A percentile compares a stretch with the other conserved stretches of the same genome.
Conservation (phyloP, 2,113 vertebrate species). For the Probosciger aterrimus region DNA sequence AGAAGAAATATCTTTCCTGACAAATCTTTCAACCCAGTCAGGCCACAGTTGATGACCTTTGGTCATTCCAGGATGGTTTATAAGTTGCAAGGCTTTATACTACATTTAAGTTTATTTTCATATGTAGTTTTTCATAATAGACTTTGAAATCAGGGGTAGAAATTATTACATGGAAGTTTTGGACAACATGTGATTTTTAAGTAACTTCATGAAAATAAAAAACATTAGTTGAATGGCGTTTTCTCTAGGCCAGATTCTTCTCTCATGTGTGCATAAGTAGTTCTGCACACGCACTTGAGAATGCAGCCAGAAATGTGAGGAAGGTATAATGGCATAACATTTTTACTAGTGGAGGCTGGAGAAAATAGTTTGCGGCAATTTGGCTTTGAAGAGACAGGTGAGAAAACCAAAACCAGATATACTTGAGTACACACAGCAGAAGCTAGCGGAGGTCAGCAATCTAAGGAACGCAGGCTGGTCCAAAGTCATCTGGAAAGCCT, state of each 20-base stretch:
- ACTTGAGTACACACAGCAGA: not conserved
- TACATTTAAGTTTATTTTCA: not conserved
- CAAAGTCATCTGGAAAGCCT: not conserved
- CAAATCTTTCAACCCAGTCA: not conserved
- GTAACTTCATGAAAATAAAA: not conserved
- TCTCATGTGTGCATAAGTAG: not conserved
- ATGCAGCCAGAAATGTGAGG: not conserved
- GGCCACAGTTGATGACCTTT: not conserved
- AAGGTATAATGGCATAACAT: not conserved
- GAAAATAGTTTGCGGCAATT: not conserved
- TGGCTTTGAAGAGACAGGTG: not conserved
- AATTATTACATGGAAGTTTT: not conserved
- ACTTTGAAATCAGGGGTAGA: not conserved
- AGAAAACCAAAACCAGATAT: not conserved
- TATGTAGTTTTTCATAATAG: not conserved
- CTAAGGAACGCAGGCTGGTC: not conserved
- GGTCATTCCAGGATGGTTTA: not conserved
- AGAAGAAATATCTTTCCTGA: not conserved
- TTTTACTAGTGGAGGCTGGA: not conserved
- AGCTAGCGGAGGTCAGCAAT: not conserved
- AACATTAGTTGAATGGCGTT: not conserved
- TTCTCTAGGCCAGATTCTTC: not conserved
- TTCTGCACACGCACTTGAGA: not conserved
- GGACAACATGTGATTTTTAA: not conserved
- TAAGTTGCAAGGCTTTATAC: not conserved